Percentiles rank a stretch among this genome's conserved stretches.
Evolutionary conservation across 2,888 invertebrate species (phyloP).

Genomic region (Agriotes lineatus): DNA sequence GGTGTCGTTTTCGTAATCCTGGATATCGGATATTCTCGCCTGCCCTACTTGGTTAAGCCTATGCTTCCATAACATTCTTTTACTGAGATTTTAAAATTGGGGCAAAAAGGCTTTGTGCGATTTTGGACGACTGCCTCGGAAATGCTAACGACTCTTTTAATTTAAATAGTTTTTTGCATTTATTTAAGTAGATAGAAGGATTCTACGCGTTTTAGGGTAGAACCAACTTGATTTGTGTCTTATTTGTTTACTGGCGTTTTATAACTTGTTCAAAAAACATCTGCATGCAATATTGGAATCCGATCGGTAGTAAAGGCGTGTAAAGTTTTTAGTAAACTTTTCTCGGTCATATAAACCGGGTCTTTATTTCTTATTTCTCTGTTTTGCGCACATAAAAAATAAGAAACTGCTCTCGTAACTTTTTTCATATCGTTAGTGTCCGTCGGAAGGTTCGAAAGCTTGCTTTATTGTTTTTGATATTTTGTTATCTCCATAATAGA

Average conservation of each 20-base stretch:
- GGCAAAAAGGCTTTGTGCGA: not conserved
- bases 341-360: constrained; percentile 23
- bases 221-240: no score
- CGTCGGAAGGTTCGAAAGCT: constrained; percentile 49
- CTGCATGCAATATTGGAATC: constrained; percentile 34
- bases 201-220: not conserved
- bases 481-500: constrained; percentile 52
- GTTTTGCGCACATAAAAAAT: constrained; percentile 37
- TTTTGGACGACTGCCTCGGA: no score
- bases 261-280: constrained; percentile 8
- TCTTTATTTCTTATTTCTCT: constrained; percentile 36
- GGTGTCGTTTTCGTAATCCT: constrained; percentile 12
- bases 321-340: constrained; percentile 38
- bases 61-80: not conserved
- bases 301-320: constrained; percentile 32
- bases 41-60: not conserved
- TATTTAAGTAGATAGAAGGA: no score
- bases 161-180: not conserved
- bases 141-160: not conserved
- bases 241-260: not conserved
- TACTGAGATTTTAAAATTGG: constrained; percentile 5
- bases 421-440: constrained; percentile 51
- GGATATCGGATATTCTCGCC: constrained; percentile 11
- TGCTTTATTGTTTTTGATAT: constrained; percentile 55
- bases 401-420: constrained; percentile 46